phyloP scores from a whole-genome alignment of 2,113 vertebrate genomes.

The Opisthocomus hoazin region DNA sequence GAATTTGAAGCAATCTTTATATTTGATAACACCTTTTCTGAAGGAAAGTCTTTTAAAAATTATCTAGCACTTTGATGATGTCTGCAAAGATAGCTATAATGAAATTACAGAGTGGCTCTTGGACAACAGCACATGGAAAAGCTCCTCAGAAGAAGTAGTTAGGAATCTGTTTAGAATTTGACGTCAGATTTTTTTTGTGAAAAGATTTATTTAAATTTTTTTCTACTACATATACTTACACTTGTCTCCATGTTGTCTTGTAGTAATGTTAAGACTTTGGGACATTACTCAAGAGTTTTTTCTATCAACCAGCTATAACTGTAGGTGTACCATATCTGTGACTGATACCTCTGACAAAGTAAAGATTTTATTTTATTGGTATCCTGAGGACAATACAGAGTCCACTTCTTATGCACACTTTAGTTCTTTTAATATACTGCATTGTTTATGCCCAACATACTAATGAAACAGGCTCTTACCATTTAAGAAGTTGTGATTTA shows the following conservation, averaged over 20 bases:
- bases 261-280: neutral
- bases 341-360: neutral
- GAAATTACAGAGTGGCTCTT: neutral
- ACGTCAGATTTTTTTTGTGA: neutral
- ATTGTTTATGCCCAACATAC: neutral
- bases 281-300: neutral
- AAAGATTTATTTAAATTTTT: neutral
- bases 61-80: neutral
- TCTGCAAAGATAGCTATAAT: neutral
- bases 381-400: neutral
- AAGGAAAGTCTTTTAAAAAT: neutral
- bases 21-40: neutral
- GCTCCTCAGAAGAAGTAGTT: neutral
- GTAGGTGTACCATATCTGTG: too few relatives aligned
- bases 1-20: neutral
- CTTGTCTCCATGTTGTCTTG: neutral
- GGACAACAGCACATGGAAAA: neutral
- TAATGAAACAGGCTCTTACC: neutral
- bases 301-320: neutral
- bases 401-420: too few relatives aligned
- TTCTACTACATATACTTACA: neutral
- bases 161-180: neutral
- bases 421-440: neutral
- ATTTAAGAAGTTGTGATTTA: neutral
- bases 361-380: neutral